Evolutionary conservation across 2,888 invertebrate species (phyloP), one percentile per base, ranked within the genome.

Genomic region (Serripes groenlandicus): DNA sequence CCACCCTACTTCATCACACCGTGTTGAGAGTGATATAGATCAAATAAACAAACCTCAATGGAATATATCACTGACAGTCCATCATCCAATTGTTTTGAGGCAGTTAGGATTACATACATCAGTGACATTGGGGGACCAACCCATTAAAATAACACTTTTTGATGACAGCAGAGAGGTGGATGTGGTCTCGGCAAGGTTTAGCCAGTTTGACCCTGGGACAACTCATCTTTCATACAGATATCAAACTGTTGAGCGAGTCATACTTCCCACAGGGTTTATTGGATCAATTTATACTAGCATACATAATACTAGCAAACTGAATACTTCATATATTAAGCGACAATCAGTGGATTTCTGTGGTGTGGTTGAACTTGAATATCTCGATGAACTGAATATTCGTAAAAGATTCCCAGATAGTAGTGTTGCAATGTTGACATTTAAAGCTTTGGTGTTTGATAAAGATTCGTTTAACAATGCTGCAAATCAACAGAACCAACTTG

Each of bases 251-350:
- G 70, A 71, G 60, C 69, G 69, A 11, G 62, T 83, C 32, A 35
- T 86, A n/a, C 77, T 86, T 21, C 86, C 86, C 37, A 72, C 74
- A 75, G 76, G 66, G 21, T 86, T 83, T 79, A 66, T 83, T 52
- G 83, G 86, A 30, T 56, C 75, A n/a, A 64, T 86, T 58, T n/a
- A n/a, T n/a, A 56, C 64, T 34, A 54, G 78, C 34, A 56, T 73
- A 62, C 7, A 2, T 26, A 1, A 9, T 21, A 35, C 23, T 21
- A 26, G 1, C 21, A 35, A 42, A 42, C 35, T 66, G 7, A 66
- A 66, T 42, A 3, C 21, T 37, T n/a, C 66, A 1, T 26, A 18
- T 28, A 3, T 66, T 5, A 66, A 18, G 5, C 9, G 15, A 42
- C 34, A 42, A 2, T 26, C 7, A 21, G 26, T 18, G 23, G 66